Evolutionary conservation across 2,888 invertebrate genomes (phyloP), one percentile per base, ranked within the genome.

Genomic region (Orgyia antiqua): DNA sequence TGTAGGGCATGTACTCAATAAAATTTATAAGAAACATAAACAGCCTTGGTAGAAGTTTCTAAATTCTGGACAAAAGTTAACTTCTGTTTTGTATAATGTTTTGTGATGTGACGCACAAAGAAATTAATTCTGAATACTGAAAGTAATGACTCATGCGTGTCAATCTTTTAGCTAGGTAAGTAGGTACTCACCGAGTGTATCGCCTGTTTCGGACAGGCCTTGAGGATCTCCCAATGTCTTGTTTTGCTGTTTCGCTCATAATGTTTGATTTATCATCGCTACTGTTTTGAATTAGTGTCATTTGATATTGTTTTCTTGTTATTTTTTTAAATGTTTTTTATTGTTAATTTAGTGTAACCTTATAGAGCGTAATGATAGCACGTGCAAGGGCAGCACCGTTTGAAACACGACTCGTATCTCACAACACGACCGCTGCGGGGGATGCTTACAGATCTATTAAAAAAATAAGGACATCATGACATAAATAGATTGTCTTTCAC

Each of bases 141-240:
- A 80, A 74, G 51, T 59, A 67, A 70, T 83, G 80, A 80, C 56
- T 80, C 80, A 82, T 68, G 25, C 34, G 42, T 42, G 30, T 51
- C 39, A 41, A 42, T 51, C 50, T 59, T 50, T 58, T 50, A 38
- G 56, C 46, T 53, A 23, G 27, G 17, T 31, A 11, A 24, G 2
- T 24, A 23, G 27, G 11, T 17, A 71, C 89, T 82, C 72, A 92
- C 92, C 92, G 89, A 83, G 89, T 92, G 71, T 91, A 90, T 62
- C 91, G 87, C 60, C 92, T 90, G 87, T 89, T 92, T 64, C 92
- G 88, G 47, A 92, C 88, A 32, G 92, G 92, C 47, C 92, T 88
- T 59, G 87, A 78, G 42, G 88, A 70, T 68, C 88, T 88, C 54
- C 82, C 87, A 50, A 66, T 63, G 42, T 78, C 83, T 44, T 73